phyloP scores from a whole-genome alignment of 2,113 vertebrate genomes.

The Onychostoma macrolepis region DNA sequence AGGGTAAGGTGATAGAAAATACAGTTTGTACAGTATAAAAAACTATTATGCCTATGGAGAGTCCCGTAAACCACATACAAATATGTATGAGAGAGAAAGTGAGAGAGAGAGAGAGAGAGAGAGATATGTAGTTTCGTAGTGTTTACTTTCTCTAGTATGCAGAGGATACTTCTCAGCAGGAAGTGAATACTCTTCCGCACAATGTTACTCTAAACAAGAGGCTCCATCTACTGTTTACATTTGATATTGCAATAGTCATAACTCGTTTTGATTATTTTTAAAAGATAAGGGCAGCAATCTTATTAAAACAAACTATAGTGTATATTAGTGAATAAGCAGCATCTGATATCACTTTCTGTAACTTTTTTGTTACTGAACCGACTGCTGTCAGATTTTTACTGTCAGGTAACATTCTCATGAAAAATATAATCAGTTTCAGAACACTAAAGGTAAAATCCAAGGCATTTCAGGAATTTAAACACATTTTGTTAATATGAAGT shows the following conservation, averaged over 20 bases:
- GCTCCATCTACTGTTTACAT: constrained; percentile 52
- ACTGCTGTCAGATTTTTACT: not conserved
- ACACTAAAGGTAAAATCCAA: not conserved
- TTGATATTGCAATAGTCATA: not conserved
- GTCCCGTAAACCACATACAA: not conserved
- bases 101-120: too few species aligned
- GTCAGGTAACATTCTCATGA: not conserved
- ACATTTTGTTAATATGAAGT: not conserved
- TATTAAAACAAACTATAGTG: not conserved
- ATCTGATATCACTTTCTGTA: not conserved
- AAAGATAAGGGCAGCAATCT: not conserved
- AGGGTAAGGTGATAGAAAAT: not conserved
- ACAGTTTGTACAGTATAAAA: not conserved
- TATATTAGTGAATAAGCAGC: not conserved
- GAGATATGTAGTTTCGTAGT: too few species aligned
- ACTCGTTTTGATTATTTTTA: not conserved
- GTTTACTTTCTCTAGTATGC: too few species aligned
- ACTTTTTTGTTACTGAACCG: not conserved
- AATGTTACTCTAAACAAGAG: not conserved
- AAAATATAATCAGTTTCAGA: not conserved
- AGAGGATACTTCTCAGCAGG: not conserved
- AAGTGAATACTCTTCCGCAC: not conserved
- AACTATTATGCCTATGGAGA: not conserved
- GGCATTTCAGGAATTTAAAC: not conserved
- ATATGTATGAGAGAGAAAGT: not conserved